These are phyloP conservation scores for Drosophila micromelanica DNA, from an alignment of 1,140 invertebrate species.

Conservation along the genomic window DNA sequence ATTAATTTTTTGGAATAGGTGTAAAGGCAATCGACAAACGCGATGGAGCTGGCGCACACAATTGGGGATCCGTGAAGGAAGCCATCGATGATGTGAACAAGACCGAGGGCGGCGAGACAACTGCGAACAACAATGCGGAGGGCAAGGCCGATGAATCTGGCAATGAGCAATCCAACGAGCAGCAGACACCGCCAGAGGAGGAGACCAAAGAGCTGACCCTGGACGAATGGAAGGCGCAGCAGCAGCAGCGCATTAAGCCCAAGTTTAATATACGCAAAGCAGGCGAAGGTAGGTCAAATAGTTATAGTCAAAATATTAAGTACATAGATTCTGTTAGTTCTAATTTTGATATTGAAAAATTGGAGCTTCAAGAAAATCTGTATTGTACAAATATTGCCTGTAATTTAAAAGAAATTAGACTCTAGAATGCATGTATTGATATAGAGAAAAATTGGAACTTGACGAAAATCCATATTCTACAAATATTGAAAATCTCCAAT, in stretches of 20 bases:
- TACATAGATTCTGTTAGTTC: too few species aligned
- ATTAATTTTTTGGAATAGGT: conserved; percentile 85
- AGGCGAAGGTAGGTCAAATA: conserved; percentile 88
- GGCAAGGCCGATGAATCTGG: conserved; percentile 84
- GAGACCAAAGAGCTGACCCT: conserved; percentile 93
- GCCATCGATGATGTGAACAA: conserved; percentile 91
- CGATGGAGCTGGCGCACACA: conserved; percentile 96
- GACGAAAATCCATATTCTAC: too few species aligned
- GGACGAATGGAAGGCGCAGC: conserved; percentile 95
- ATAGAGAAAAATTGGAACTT: too few species aligned
- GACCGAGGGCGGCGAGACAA: conserved; percentile 85
- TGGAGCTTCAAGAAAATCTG: too few species aligned
- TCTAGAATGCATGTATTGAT: too few species aligned
- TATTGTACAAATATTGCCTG: too few species aligned
- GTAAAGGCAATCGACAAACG: conserved; percentile 97
- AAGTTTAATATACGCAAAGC: conserved; percentile 95
- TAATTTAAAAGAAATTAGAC: too few species aligned
- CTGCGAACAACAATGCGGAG: conserved; percentile 66
- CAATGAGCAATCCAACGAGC: conserved; percentile 85
- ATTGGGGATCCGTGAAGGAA: conserved; percentile 97
- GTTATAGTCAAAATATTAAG: too few species aligned
- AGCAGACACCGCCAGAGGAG: conserved; percentile 87
- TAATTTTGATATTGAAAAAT: too few species aligned
- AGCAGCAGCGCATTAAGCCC: conserved; percentile 90
- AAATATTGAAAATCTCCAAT: too few species aligned